These are phyloP conservation scores for Plusia festucae DNA, from an alignment of 2,888 invertebrate species.

Conservation along the genomic window DNA sequence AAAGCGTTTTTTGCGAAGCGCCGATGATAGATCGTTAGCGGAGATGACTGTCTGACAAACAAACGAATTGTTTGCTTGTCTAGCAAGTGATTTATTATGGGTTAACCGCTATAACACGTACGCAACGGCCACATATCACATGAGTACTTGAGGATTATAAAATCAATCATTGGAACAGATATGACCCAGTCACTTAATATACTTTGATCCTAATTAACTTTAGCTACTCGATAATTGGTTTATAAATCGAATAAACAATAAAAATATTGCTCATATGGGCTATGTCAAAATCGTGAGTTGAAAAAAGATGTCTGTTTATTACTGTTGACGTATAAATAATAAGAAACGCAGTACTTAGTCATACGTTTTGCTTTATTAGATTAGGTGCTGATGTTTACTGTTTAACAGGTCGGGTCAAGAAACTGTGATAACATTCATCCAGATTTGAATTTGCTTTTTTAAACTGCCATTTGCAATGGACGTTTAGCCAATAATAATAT, in stretches of 20 bases:
- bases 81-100: conserved; percentile 79
- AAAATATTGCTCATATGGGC: too few relatives aligned
- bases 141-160: conserved; percentile 39
- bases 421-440: conserved; percentile 6
- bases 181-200: not conserved
- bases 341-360: not conserved
- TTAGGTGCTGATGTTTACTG: conserved; percentile 16
- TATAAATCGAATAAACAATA: not conserved
- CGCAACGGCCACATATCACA: conserved; percentile 45
- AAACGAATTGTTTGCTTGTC: conserved; percentile 79
- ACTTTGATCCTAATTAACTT: not conserved
- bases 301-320: not conserved
- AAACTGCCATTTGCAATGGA: not conserved
- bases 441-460: not conserved
- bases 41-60: conserved; percentile 80
- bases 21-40: conserved; percentile 74
- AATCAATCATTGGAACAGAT: conserved; percentile 50
- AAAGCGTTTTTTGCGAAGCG: conserved; percentile 73
- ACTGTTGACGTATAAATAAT: not conserved
- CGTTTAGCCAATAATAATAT: not conserved
- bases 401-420: conserved; percentile 16
- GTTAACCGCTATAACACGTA: conserved; percentile 49
- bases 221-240: not conserved
- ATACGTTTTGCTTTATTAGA: conserved; percentile 3
- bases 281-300: too few relatives aligned